A percentile compares a stretch with the other conserved stretches of the same genome.
Conservation (phyloP, 2,113 vertebrate species). For the Hypocryptadius cinnamomeus region DNA sequence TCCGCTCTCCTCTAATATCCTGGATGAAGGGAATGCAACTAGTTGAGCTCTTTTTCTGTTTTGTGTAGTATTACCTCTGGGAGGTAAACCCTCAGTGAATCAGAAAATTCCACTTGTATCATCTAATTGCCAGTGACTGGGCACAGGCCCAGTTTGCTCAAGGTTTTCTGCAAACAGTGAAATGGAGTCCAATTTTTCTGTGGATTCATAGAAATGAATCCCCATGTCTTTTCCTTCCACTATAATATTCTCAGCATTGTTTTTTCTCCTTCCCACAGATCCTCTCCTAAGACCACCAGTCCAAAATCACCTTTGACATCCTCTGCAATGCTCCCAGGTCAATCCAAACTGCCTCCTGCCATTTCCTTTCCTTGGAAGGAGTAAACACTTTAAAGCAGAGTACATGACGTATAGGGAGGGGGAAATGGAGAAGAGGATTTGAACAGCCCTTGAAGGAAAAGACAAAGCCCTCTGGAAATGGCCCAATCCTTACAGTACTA, state of each 20-base stretch:
- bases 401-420: fast-evolving
- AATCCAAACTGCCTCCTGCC: background rate
- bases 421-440: background rate
- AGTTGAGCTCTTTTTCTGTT: background rate
- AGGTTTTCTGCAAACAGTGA: background rate
- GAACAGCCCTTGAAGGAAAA: background rate
- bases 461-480: background rate
- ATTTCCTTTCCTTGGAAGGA: background rate
- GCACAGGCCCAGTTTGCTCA: background rate
- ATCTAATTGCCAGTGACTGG: background rate
- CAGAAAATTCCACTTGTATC: background rate
- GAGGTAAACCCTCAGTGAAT: background rate
- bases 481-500: background rate
- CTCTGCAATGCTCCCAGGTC: background rate
- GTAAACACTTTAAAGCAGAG: background rate
- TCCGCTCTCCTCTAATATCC: background rate
- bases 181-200: background rate
- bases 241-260: background rate
- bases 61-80: background rate
- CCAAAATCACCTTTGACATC: background rate
- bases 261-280: background rate
- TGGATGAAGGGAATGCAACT: background rate
- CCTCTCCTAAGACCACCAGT: background rate
- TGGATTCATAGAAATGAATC: background rate
- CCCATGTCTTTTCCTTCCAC: background rate